Evolutionary conservation across 1,140 invertebrate genomes (phyloP).

Genomic region (Eriosoma lanigerum): DNA sequence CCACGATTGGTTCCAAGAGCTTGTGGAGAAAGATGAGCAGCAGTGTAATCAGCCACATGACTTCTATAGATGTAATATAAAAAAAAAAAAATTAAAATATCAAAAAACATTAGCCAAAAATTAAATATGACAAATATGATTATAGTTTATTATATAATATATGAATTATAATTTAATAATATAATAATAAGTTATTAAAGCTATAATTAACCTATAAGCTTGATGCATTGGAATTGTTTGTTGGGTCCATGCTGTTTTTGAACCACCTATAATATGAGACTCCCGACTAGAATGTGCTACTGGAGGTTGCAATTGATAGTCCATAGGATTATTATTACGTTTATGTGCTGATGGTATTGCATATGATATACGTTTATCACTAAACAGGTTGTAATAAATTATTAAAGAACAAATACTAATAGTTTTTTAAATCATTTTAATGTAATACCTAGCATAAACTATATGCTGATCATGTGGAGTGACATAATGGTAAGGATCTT

Average conservation of each 20-base stretch:
- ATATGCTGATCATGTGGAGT: conserved; percentile 64
- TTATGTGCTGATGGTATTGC: conserved; percentile 58
- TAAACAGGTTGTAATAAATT: conserved; percentile 54
- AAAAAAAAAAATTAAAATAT: too few relatives aligned
- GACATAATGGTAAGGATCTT: conserved; percentile 64
- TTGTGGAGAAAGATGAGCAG: conserved; percentile 61
- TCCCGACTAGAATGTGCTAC: conserved; percentile 65
- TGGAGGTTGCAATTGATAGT: conserved; percentile 63
- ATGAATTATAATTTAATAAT: neutral
- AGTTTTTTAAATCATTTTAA: neutral
- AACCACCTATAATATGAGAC: conserved; percentile 59
- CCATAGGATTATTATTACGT: conserved; percentile 51
- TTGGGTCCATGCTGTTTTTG: conserved; percentile 60
- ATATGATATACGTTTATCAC: conserved; percentile 66
- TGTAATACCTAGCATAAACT: conserved; percentile 59
- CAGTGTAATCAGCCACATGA: conserved; percentile 54
- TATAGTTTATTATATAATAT: too few relatives aligned
- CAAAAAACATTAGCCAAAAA: neutral
- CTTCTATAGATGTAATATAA: conserved; percentile 46
- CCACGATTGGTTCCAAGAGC: conserved; percentile 56
- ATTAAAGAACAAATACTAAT: neutral
- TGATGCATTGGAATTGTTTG: conserved; percentile 64
- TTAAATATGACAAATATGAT: neutral
- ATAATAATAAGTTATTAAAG: neutral
- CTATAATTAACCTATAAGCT: conserved; percentile 61